These are phyloP conservation scores for Lepidurus packardi DNA, from an alignment of 1,140 invertebrate genomes.

Conservation along the genomic window DNA sequence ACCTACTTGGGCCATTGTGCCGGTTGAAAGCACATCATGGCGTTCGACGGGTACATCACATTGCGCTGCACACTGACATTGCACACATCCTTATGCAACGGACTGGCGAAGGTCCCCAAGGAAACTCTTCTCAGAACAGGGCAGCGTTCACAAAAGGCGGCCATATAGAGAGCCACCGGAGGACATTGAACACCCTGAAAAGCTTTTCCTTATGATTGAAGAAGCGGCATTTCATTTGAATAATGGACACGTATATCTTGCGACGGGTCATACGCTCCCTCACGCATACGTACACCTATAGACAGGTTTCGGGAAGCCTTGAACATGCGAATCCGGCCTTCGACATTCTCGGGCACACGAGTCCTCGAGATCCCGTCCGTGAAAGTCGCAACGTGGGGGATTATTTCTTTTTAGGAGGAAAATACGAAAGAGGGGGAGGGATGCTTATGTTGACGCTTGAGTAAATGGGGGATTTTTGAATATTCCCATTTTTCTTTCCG, in stretches of 20 bases:
- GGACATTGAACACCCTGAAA: neutral
- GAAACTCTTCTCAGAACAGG: neutral
- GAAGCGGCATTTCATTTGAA: neutral
- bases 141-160: neutral
- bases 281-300: neutral
- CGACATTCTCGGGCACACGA: neutral
- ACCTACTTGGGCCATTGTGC: neutral
- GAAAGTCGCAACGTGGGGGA: no score
- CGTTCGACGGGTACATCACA: no score
- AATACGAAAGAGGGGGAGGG: neutral
- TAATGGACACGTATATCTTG: neutral
- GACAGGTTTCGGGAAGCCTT: neutral
- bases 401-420: neutral
- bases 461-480: neutral
- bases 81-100: neutral
- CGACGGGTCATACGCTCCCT: neutral
- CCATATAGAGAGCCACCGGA: neutral
- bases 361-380: no score
- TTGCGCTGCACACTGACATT: neutral
- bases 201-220: conserved; percentile 6
- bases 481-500: neutral
- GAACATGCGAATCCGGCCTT: neutral
- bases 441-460: neutral
- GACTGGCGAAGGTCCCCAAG: no score
- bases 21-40: neutral